Evolutionary conservation across 2,888 invertebrate species (phyloP), one percentile per base, ranked within the genome.

Genomic region (Coleophora deauratella): DNA sequence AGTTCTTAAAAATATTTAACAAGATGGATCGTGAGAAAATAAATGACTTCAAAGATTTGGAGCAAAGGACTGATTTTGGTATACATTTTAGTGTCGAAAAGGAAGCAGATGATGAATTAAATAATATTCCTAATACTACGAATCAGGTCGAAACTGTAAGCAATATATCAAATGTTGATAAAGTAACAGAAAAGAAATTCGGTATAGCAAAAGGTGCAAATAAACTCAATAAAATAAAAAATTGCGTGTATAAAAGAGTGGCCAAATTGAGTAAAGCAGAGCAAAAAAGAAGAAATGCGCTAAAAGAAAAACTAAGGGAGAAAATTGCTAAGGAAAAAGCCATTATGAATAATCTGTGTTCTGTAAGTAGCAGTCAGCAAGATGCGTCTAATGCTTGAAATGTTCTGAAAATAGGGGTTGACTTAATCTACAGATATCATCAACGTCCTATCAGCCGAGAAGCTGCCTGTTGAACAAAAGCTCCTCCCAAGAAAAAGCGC

Each of bases 1-100:
- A 84, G 27, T 84, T 84, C 46, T 38, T 81, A 10, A 81, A 81
- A 41, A 79, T 81, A 1, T 82, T 64, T 38, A 82, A 82, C 43
- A 73, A 67, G 49, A 75, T 84, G 66, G 54, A 63, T 0, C 46
- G 63, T 1, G 80, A 81, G 2, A 71, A 76, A 14, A 51, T 79
- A 0, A 65, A 66, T 0, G 71, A 74, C 52, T 77, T 79, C 27
- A 43, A 64, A 3, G 78, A 80, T 55, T 54, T 78, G 28, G 63
- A 72, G 15, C 50, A 50, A 0, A 59, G 64, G n/a, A 51, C 46
- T 0, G 73, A 72, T 37, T 81, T 72, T 41, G 81, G 80, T 1
- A 54, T 71, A 8, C 74, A 75, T 21, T 32, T 40, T 1, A 14
- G 2, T 35, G 21, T 9, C 7, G 32, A 31, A 3, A 15, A 6